Evolutionary conservation across 1,140 invertebrate species (phyloP), one percentile per base, ranked within the genome.

Genomic region (Papilio dardanus): DNA sequence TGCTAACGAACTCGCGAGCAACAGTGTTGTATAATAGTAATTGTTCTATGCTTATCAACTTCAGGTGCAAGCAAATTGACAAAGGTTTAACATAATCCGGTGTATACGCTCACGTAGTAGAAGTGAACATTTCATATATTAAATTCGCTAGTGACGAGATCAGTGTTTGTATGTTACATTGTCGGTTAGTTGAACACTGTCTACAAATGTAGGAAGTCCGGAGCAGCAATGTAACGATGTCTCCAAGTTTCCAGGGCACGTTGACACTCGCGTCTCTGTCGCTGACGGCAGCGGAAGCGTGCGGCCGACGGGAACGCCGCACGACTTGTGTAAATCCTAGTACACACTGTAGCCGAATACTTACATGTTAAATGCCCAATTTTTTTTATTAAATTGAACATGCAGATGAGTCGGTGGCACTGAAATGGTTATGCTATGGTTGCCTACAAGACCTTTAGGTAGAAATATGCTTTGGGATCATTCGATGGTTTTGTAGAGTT

Each of bases 231-330:
- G 65, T 35, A 67, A 33, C 16, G 3, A 35, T 67, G 30, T 67
- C 30, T 35, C 65, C 33, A 66, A 33, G 50, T 54, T 54, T 54
- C 19, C 50, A 62, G 54, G 54, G 54, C 54, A 62, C 54, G 54
- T 62, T 65, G 74, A 78, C 78, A 80, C 76, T 77, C 75, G 76
- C 79, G 74, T 82, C 78, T 78, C 71, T 71, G 74, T 71, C 71
- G 77, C 79, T 75, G 77, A 77, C 79, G 76, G 50, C 76, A 76
- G 66, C 81, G 81, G 81, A 81, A 83, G 78, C 77, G 62, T 81
- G 77, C 75, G 46, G 75, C 74, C 73, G 77, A 77, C 79, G 73
- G 62, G 65, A 33, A 54, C 79, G 37, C 73, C 37, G 69, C 67
- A 58, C 42, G 30, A 71, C 65, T 35, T 3, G 1, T 30, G n/a